A percentile compares a stretch with the other conserved stretches of the same genome.
phyloP scores from a whole-genome alignment of 1,140 invertebrate genomes.

The Trichonephila inaurata region DNA sequence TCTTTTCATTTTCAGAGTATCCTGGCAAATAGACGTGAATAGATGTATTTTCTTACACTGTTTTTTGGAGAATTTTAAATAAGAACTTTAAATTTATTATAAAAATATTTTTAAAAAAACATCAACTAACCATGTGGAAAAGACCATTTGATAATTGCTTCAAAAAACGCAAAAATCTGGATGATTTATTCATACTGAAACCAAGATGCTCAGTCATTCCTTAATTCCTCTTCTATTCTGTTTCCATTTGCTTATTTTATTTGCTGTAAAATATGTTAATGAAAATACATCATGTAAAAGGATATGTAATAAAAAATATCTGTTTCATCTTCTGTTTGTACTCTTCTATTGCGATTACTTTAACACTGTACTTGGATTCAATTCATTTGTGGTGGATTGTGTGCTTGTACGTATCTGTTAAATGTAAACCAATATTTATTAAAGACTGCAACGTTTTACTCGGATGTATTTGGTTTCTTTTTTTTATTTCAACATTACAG shows the following conservation, averaged over 20 bases:
- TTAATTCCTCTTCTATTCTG: slow-evolving; percentile 31
- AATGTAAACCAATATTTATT: slow-evolving; percentile 58
- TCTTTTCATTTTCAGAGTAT: slow-evolving; percentile 35
- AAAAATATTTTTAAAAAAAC: not conserved
- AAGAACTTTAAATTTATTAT: not conserved
- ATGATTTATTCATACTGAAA: not conserved
- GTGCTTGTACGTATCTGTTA: slow-evolving; percentile 51
- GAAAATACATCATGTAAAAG: slow-evolving; percentile 47
- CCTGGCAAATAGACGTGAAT: slow-evolving; percentile 58
- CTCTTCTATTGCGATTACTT: slow-evolving; percentile 54
- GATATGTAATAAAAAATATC: slow-evolving; percentile 23
- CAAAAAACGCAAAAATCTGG: not conserved
- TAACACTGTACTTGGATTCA: slow-evolving; percentile 28
- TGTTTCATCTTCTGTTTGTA: slow-evolving; percentile 67
- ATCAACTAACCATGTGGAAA: not conserved
- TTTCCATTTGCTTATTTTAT: slow-evolving; percentile 71
- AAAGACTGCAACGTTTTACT: slow-evolving; percentile 62
- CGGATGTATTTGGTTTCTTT: not conserved
- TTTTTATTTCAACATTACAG: not conserved
- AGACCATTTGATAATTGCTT: not conserved
- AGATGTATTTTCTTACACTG: slow-evolving; percentile 55
- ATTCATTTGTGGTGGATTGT: slow-evolving; percentile 14
- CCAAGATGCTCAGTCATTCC: slow-evolving; percentile 59
- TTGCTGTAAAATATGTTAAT: slow-evolving; percentile 67
- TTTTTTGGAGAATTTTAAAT: not conserved